These are phyloP conservation scores for Ellobius talpinus DNA, from an alignment of 2,113 vertebrate genomes.

Conservation along the genomic window DNA sequence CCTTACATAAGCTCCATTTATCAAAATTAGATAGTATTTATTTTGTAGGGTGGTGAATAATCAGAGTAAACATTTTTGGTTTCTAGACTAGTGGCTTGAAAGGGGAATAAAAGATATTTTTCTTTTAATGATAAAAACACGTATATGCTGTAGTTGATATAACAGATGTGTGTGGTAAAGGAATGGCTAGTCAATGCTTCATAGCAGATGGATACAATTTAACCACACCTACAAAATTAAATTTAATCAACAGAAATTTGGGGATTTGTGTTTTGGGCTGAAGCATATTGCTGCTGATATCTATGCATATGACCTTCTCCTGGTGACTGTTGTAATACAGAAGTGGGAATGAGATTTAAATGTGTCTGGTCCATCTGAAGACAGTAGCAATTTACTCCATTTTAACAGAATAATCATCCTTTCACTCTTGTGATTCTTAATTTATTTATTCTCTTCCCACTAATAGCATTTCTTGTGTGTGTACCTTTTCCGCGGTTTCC, in stretches of 20 bases:
- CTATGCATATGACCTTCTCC: neutral
- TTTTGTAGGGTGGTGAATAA: neutral
- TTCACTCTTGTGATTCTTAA: too few species aligned
- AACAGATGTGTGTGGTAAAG: neutral
- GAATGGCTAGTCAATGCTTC: neutral
- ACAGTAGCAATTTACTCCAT: too few species aligned
- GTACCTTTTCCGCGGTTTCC: neutral
- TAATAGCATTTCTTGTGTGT: too few species aligned
- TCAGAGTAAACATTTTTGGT: neutral
- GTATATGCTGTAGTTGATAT: neutral
- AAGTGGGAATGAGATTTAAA: too few species aligned
- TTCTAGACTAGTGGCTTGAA: neutral
- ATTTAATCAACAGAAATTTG: conserved; percentile 24
- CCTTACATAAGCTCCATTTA: neutral
- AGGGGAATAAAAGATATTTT: neutral
- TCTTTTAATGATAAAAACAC: neutral
- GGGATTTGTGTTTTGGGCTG: neutral
- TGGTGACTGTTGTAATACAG: neutral
- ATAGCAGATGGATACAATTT: neutral
- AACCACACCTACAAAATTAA: neutral
- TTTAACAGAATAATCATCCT: too few species aligned
- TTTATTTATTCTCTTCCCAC: neutral
- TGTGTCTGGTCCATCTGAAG: too few species aligned
- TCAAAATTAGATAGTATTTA: neutral
- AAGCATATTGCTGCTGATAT: neutral